Evolutionary conservation across 2,888 invertebrate species (phyloP).

Genomic region (Hoplodrina ambigua): DNA sequence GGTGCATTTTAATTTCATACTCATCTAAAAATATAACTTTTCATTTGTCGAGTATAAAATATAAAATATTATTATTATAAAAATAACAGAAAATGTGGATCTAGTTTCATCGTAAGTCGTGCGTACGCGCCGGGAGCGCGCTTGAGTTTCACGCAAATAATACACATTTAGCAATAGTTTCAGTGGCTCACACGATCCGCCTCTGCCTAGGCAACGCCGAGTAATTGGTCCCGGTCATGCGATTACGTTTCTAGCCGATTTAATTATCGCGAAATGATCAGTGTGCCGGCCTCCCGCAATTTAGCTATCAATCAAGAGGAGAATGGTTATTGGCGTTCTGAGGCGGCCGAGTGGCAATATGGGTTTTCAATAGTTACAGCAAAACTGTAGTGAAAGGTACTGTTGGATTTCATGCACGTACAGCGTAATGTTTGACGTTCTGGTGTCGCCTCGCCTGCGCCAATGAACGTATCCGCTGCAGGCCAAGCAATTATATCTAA

Average conservation of each 20-base stretch:
- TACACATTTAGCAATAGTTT: conserved; percentile 82
- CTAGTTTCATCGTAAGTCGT: conserved; percentile 53
- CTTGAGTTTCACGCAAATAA: conserved; percentile 86
- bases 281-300: conserved; percentile 87
- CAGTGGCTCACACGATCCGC: conserved; percentile 85
- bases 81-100: conserved; percentile 24
- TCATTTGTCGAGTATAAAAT: background rate
- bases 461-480: conserved; percentile 36
- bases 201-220: conserved; percentile 84
- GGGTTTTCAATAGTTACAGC: conserved; percentile 78
- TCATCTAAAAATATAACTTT: conserved; percentile 1
- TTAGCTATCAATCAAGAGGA: conserved; percentile 89
- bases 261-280: conserved; percentile 90
- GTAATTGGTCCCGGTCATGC: conserved; percentile 90
- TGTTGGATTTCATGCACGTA: conserved; percentile 63
- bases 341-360: conserved; percentile 71
- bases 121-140: conserved; percentile 76
- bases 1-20: background rate
- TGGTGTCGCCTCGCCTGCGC: conserved; percentile 37
- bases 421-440: conserved; percentile 55
- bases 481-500: conserved; percentile 41
- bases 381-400: conserved; percentile 76
- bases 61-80: background rate
- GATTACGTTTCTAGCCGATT: conserved; percentile 89
- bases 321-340: conserved; percentile 77